phyloP scores from a whole-genome alignment of 1,140 invertebrate species.

The Centruroides sculpturatus region DNA sequence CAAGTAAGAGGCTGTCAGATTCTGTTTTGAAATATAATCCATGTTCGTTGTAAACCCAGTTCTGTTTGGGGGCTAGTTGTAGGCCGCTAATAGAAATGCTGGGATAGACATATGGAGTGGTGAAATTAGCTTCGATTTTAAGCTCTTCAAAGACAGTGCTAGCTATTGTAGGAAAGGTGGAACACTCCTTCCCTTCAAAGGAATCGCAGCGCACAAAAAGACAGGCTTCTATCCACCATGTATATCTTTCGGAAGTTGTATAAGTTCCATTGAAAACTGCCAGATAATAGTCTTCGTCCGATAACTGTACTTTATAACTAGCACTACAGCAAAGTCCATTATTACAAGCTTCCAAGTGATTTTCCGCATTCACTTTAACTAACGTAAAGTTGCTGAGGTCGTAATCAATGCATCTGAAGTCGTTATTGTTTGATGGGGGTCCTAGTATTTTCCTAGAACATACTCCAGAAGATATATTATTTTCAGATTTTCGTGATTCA shows the following conservation, averaged over 20 bases:
- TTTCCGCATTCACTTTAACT: background rate
- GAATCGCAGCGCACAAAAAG: constrained; percentile 7
- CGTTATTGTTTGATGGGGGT: background rate
- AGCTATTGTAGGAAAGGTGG: background rate
- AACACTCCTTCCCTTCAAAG: background rate
- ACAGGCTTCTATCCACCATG: constrained; percentile 9
- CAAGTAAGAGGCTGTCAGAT: background rate
- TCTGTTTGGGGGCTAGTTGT: background rate
- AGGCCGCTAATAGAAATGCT: background rate
- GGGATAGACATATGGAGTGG: constrained; percentile 2
- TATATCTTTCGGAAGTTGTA: background rate
- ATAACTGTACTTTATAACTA: constrained; percentile 1
- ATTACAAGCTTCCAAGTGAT: constrained; percentile 3
- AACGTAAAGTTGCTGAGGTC: constrained; percentile 1
- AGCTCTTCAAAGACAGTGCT: constrained; percentile 5
- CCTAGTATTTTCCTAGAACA: background rate
- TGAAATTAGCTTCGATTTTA: constrained; percentile 1
- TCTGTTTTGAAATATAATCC: background rate
- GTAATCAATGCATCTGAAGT: constrained; percentile 1
- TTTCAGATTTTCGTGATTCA: background rate
- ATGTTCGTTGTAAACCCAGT: constrained; percentile 5
- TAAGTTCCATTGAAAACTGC: background rate
- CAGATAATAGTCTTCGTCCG: constrained; percentile 4
- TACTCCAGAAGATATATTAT: background rate
- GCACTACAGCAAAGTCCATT: constrained; percentile 13